Percentiles rank a stretch among this genome's conserved stretches.
Conservation (phyloP, 2,113 vertebrate species). For the Ornithorhynchus anatinus region DNA sequence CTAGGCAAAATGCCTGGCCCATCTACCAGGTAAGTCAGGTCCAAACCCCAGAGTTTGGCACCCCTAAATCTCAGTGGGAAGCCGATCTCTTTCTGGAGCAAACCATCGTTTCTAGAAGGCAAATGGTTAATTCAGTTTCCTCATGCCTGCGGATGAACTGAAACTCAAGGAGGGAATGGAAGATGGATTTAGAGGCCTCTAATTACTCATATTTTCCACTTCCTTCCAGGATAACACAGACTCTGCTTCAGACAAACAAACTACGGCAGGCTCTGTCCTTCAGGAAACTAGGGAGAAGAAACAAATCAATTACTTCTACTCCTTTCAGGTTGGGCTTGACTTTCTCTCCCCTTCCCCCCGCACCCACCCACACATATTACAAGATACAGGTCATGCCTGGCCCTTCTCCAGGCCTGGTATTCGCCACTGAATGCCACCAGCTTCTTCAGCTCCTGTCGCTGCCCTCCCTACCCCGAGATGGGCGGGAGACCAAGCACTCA, state of each 20-base stretch:
- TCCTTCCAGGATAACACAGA: slow-evolving; percentile 48
- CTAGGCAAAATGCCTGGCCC: neutral
- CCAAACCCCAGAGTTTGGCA: neutral
- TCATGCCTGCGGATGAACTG: slow-evolving; percentile 13
- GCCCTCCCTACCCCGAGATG: neutral
- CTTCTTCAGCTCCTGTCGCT: neutral
- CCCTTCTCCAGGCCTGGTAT: neutral
- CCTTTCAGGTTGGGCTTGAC: neutral
- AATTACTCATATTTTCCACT: slow-evolving; percentile 38
- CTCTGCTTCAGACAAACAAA: neutral
- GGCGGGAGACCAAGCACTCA: neutral
- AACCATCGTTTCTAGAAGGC: neutral
- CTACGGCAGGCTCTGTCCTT: slow-evolving; percentile 14
- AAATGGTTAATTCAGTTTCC: neutral
- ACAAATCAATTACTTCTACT: neutral
- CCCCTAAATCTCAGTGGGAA: neutral
- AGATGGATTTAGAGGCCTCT: neutral
- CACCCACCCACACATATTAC: too few relatives aligned
- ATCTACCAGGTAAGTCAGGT: neutral
- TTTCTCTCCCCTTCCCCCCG: too few relatives aligned
- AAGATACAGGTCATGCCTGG: neutral
- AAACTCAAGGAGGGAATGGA: neutral
- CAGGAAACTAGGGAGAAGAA: slow-evolving; percentile 26
- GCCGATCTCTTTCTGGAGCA: neutral
- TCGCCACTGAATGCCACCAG: neutral